Evolutionary conservation across 2,888 invertebrate species (phyloP).

Genomic region (Pristionchus mayeri): DNA sequence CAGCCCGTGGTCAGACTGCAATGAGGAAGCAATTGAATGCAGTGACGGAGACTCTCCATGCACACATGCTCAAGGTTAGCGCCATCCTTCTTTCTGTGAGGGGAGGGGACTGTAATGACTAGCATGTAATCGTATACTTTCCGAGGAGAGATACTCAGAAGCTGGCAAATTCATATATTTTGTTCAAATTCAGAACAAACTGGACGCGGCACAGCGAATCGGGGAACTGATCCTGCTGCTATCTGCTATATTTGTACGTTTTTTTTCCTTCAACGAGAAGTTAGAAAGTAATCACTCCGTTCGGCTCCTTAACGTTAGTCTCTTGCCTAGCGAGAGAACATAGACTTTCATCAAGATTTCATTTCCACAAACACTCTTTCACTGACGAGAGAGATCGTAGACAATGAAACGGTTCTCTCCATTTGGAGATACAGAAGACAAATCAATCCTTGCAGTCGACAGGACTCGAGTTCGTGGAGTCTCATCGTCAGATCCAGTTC

Average conservation of each 20-base stretch:
- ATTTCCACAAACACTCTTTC: no score
- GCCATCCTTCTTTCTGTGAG: no score
- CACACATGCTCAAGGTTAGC: slow-evolving; percentile 17
- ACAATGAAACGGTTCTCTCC: no score
- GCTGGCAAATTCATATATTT: no score
- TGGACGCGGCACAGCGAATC: slow-evolving; percentile 65
- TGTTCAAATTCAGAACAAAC: neutral
- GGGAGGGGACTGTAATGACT: neutral
- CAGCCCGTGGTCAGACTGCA: slow-evolving; percentile 56
- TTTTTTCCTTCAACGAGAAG: neutral
- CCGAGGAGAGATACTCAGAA: no score
- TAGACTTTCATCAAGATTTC: no score
- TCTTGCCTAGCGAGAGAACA: no score
- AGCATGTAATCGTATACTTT: no score
- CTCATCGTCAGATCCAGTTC: slow-evolving; percentile 72
- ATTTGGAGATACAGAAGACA: no score
- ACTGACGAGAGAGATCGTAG: no score
- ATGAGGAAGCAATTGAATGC: slow-evolving; percentile 62
- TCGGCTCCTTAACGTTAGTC: no score
- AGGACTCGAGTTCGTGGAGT: slow-evolving; percentile 73
- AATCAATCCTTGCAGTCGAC: slow-evolving; percentile 64
- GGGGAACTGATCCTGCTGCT: slow-evolving; percentile 70
- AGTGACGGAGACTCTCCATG: slow-evolving; percentile 53
- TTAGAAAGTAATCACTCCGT: no score
- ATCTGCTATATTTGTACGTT: slow-evolving; percentile 71